phyloP scores from a whole-genome alignment of 2,888 invertebrate species.

The Cataglyphis livida region DNA sequence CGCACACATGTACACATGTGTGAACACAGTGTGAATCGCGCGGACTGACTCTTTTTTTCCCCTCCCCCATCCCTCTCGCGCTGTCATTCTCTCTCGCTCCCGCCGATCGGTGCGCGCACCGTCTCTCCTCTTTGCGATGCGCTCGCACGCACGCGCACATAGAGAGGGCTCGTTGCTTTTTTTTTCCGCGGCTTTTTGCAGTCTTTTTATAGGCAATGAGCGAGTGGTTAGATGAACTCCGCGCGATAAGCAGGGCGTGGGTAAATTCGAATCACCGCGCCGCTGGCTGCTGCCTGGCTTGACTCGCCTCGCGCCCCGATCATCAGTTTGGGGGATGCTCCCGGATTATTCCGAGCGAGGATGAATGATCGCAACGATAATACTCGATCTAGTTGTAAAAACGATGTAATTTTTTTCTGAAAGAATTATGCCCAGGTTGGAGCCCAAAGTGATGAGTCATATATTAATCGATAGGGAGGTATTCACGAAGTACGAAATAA shows the following conservation, averaged over 20 bases:
- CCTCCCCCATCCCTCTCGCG: not conserved
- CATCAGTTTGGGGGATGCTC: slow-evolving; percentile 43
- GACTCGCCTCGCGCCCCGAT: slow-evolving; percentile 18
- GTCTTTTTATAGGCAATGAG: slow-evolving; percentile 68
- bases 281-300: slow-evolving; percentile 33
- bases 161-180: slow-evolving; percentile 57
- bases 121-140: slow-evolving; percentile 51
- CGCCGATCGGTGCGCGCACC: slow-evolving; percentile 40
- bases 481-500: too few relatives aligned
- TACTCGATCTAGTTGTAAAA: not conserved
- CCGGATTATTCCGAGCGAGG: slow-evolving; percentile 11
- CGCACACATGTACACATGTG: slow-evolving; percentile 13
- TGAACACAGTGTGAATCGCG: slow-evolving; percentile 47
- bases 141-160: slow-evolving; percentile 56
- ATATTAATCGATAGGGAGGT: too few relatives aligned
- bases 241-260: slow-evolving; percentile 65
- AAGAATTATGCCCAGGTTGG: too few relatives aligned
- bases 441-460: too few relatives aligned
- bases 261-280: slow-evolving; percentile 60
- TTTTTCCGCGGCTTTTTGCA: slow-evolving; percentile 59
- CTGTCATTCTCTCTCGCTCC: slow-evolving; percentile 27
- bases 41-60: slow-evolving; percentile 37
- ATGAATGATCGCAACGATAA: not conserved
- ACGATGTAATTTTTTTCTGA: not conserved
- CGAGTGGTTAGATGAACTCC: slow-evolving; percentile 68